phyloP scores from a whole-genome alignment of 2,113 vertebrate species.

The Microcebus ravelobensis region DNA sequence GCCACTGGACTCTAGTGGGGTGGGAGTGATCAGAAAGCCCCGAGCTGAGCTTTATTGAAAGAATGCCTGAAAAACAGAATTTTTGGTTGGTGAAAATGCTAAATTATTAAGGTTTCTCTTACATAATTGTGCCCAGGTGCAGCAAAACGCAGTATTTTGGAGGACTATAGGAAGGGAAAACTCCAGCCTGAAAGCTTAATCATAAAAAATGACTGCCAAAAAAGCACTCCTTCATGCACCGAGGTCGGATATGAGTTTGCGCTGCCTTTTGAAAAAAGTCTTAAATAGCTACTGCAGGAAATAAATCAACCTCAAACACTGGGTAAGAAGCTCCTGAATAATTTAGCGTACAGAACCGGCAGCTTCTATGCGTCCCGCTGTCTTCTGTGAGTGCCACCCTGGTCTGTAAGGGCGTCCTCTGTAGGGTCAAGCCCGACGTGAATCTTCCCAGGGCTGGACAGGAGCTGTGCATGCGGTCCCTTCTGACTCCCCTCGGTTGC shows the following conservation, averaged over 20 bases:
- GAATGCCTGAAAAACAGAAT: background rate
- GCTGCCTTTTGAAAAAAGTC: background rate
- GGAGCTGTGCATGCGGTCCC: fast-evolving
- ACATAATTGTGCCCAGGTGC: background rate
- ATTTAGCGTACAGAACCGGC: background rate
- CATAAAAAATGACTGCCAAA: background rate
- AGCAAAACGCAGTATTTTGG: background rate
- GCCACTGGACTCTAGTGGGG: background rate
- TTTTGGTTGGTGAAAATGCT: background rate
- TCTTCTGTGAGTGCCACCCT: background rate
- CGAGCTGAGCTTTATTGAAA: background rate
- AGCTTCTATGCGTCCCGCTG: background rate
- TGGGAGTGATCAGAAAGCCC: background rate
- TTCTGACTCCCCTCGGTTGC: too few species aligned
- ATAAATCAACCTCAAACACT: background rate
- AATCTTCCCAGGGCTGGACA: background rate
- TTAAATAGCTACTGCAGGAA: conserved; percentile 49
- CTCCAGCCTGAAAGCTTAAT: background rate
- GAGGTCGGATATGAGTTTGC: background rate
- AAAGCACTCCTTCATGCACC: background rate
- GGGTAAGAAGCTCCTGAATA: conserved; percentile 29
- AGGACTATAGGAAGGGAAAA: background rate
- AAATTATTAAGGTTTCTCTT: background rate
- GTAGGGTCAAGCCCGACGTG: fast-evolving
- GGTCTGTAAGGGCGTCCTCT: background rate